Conservation (phyloP, 2,797 vertebrate species). For the Melanogrammus aeglefinus region DNA sequence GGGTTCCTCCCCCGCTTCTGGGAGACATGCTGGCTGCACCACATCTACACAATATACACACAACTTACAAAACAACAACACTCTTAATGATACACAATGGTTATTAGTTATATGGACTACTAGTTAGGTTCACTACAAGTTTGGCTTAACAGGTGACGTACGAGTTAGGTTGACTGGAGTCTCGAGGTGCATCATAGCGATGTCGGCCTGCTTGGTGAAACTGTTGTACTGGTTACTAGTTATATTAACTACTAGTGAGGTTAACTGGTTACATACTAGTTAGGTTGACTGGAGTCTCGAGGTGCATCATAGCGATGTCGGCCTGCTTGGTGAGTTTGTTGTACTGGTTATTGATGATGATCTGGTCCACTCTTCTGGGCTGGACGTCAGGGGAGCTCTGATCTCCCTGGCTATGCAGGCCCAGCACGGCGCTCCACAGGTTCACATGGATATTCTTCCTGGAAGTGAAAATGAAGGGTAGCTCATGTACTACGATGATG, state of each 20-base stretch:
- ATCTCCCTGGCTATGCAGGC: conserved; percentile 72
- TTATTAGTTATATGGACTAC: too few species aligned
- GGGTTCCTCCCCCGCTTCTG: conserved; percentile 68
- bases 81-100: neutral
- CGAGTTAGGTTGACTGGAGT: conserved; percentile 51
- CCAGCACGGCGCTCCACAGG: conserved; percentile 78
- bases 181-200: conserved; percentile 86
- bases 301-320: conserved; percentile 87
- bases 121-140: conserved; percentile 75
- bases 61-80: neutral
- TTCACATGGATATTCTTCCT: conserved; percentile 81
- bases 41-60: conserved; percentile 62
- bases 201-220: conserved; percentile 62
- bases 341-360: conserved; percentile 73
- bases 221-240: neutral
- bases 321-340: conserved; percentile 28
- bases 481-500: neutral
- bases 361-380: conserved; percentile 66
- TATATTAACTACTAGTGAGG: conserved; percentile 60
- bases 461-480: neutral
- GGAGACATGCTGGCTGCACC: conserved; percentile 86
- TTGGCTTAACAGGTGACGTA: neutral
- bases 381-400: conserved; percentile 57
- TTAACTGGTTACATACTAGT: conserved; percentile 21
- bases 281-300: conserved; percentile 67